phyloP scores from a whole-genome alignment of 2,113 vertebrate species.

The Seriola dumerili region DNA sequence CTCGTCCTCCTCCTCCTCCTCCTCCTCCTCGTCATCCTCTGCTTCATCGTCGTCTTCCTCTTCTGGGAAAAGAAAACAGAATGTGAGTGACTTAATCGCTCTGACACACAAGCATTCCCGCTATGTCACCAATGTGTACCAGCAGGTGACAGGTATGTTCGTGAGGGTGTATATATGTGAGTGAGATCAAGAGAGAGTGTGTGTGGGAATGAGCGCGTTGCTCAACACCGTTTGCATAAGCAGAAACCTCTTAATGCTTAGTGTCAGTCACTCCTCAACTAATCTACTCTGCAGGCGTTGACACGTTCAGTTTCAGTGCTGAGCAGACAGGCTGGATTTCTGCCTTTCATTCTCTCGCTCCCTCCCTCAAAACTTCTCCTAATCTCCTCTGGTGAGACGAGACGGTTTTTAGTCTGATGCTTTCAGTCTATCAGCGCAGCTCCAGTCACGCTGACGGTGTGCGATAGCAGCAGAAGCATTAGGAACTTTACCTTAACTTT shows the following conservation, averaged over 20 bases:
- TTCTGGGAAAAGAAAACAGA: slow-evolving; percentile 65
- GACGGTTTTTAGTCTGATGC: slow-evolving; percentile 34
- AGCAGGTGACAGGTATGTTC: slow-evolving; percentile 49
- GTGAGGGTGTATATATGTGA: slow-evolving; percentile 14
- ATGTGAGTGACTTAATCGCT: slow-evolving; percentile 47
- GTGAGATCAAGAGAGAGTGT: slow-evolving; percentile 29
- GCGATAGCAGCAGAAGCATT: slow-evolving; percentile 1
- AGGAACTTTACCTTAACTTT: slow-evolving; percentile 43
- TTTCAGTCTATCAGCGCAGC: slow-evolving; percentile 35
- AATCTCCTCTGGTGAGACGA: slow-evolving; percentile 60
- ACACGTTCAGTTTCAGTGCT: slow-evolving; percentile 68
- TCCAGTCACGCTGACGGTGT: slow-evolving; percentile 21
- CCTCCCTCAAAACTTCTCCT: slow-evolving; percentile 54
- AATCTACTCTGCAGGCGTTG: slow-evolving; percentile 75
- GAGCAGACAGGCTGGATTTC: slow-evolving; percentile 69
- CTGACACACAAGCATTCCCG: slow-evolving; percentile 51
- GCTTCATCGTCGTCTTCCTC: slow-evolving; percentile 82
- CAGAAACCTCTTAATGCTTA: slow-evolving; percentile 75
- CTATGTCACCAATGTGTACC: slow-evolving; percentile 48
- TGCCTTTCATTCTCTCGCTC: slow-evolving; percentile 53
- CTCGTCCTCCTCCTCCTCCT: slow-evolving; percentile 87
- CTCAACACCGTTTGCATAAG: slow-evolving; percentile 69
- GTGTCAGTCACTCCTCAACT: slow-evolving; percentile 76
- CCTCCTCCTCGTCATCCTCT: slow-evolving; percentile 57
- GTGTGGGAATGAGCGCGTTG: slow-evolving; percentile 68